Evolutionary conservation across 2,888 invertebrate species (phyloP), one percentile per base, ranked within the genome.

Genomic region (Eristalinus sepulchralis): DNA sequence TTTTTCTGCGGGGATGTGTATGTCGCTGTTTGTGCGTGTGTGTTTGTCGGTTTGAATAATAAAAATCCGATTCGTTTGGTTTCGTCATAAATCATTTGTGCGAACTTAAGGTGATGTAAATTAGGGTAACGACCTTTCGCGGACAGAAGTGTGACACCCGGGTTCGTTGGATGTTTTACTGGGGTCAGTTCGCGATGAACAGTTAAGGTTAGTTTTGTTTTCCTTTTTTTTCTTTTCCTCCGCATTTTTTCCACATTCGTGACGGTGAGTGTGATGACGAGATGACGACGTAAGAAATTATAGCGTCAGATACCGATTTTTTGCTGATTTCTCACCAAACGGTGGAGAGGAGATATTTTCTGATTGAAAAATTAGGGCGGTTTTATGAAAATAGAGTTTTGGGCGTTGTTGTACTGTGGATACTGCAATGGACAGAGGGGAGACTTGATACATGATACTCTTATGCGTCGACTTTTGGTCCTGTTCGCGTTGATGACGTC

Each of bases 91-190:
- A 83, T 83, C 83, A 83, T 72, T 63, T 62, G 76, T 53, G 77
- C 72, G 67, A 83, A 83, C 62, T 72, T 80, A 57, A 71, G 53
- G 34, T 67, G 57, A 83, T 83, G 83, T 83, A 83, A 83, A 83
- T 78, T 63, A 83, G 83, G 83, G 72, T 78, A 83, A 78, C 67
- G 83, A 83, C 78, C 83, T 78, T 67, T 71, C 27, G 39, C 60
- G 20, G 27, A 31, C 68, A 34, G 68, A 68, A 68, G 68, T 68
- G 68, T 68, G 68, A 57, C 68, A 57, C 68, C 57, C 17, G 36
- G 57, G 68, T 70, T 70, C 70, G 59, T 70, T 70, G 39, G 59
- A 17, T 59, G 24, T 57, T 60, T 70, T 59, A 60, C 57, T 57
- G 57, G 57, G 68, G 68, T 68, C 68, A 68, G 68, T 68, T 57